Percentiles rank a stretch among this genome's conserved stretches.
phyloP scores from a whole-genome alignment of 2,113 vertebrate genomes.

The Oryzias curvinotus region DNA sequence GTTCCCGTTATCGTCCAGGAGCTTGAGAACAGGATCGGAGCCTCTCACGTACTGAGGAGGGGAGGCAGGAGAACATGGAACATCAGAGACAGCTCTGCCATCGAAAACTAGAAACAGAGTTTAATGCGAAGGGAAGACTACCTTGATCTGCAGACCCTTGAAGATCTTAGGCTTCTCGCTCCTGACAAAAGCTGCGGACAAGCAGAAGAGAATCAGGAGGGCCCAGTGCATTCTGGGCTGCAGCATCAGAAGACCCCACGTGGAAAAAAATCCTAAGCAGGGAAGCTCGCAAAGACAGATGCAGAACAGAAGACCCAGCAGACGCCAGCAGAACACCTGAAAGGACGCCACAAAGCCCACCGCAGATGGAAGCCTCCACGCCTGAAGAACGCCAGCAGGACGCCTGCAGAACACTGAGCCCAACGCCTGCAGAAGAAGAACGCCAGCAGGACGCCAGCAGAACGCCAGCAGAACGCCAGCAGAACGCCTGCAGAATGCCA shows the following conservation, averaged over 20 bases:
- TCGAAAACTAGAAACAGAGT: no score
- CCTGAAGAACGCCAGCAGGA: no score
- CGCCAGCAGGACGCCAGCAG: no score
- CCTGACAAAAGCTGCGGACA: constrained; percentile 92
- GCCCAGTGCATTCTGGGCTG: neutral
- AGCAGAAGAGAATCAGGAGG: constrained; percentile 19
- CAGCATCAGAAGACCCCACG: constrained; percentile 17
- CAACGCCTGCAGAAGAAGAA: no score
- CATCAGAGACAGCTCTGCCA: neutral
- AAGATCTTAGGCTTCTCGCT: constrained; percentile 98
- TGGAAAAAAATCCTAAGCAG: constrained; percentile 17
- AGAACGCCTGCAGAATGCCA: no score
- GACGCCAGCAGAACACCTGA: constrained; percentile 5
- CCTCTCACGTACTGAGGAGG: constrained; percentile 90
- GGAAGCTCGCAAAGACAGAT: constrained; percentile 38
- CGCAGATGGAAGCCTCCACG: no score
- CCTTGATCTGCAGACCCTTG: constrained; percentile 98
- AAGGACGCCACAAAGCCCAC: no score
- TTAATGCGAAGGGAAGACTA: constrained; percentile 43
- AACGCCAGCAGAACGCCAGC: no score
- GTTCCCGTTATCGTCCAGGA: constrained; percentile 97
- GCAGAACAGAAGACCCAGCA: no score
- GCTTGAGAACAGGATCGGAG: constrained; percentile 97
- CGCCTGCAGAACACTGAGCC: no score
- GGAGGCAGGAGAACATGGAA: neutral